Conservation (phyloP, 2,797 vertebrate species). For the Sardinella longiceps region DNA sequence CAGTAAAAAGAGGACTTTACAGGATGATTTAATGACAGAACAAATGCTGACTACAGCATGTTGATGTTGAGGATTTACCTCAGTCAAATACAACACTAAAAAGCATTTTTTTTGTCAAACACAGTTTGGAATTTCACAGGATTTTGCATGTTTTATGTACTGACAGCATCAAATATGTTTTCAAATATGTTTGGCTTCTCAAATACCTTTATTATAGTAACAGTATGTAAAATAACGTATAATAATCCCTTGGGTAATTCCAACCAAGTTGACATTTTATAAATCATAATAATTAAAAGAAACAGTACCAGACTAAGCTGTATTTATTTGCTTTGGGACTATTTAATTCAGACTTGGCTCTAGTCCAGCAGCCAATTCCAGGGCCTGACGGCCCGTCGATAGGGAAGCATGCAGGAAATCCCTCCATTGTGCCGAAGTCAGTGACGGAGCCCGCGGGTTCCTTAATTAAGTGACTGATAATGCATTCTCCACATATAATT, state of each 20-base stretch:
- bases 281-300: neutral
- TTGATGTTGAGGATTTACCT: neutral
- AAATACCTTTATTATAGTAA: neutral
- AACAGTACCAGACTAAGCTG: neutral
- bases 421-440: constrained; percentile 3
- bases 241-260: neutral
- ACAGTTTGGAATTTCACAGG: neutral
- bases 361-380: neutral
- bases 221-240: neutral
- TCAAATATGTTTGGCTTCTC: neutral
- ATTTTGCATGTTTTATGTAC: neutral
- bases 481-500: constrained; percentile 26
- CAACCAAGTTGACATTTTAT: constrained; percentile 7
- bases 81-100: neutral
- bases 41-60: neutral
- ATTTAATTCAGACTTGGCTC: constrained; percentile 2
- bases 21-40: neutral
- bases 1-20: neutral
- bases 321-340: neutral
- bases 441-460: neutral
- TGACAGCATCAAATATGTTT: neutral
- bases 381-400: neutral
- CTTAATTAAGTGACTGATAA: constrained; percentile 26
- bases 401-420: constrained; percentile 10
- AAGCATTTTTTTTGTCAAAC: neutral